Percentiles rank a stretch among this genome's conserved stretches.
Conservation (phyloP, 2,888 invertebrate genomes). For the Enchytraeus crypticus region DNA sequence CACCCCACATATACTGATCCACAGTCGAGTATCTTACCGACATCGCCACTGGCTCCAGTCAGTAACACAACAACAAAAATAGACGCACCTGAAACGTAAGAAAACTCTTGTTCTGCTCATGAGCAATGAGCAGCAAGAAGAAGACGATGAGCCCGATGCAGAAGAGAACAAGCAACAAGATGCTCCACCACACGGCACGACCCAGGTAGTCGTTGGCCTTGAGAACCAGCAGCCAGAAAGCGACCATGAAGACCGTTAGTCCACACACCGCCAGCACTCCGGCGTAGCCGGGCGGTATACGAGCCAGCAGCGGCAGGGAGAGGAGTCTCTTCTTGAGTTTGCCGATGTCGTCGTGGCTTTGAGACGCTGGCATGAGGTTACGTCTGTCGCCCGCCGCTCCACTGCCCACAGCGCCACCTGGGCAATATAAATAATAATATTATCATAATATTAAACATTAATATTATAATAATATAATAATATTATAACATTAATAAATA, state of each 20-base stretch:
- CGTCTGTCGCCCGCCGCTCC: conserved; percentile 16
- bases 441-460: too few relatives aligned
- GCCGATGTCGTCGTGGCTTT: conserved; percentile 57
- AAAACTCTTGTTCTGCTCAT: conserved; percentile 47
- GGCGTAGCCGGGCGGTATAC: conserved; percentile 52
- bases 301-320: conserved; percentile 66
- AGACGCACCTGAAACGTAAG: conserved; percentile 47
- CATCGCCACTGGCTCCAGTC: too few relatives aligned
- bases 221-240: conserved; percentile 52
- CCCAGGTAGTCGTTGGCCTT: conserved; percentile 56
- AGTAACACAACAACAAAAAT: too few relatives aligned
- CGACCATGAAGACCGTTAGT: conserved; percentile 56
- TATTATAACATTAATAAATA: too few relatives aligned
- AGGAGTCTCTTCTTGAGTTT: conserved; percentile 62
- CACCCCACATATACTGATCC: too few relatives aligned
- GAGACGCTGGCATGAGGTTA: conserved; percentile 35
- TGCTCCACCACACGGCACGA: conserved; percentile 62
- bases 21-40: too few relatives aligned
- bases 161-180: conserved; percentile 50
- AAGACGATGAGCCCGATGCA: conserved; percentile 33
- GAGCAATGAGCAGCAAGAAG: conserved; percentile 43
- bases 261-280: conserved; percentile 57
- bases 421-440: too few relatives aligned
- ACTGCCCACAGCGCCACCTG: too few relatives aligned
- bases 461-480: too few relatives aligned